Evolutionary conservation across 2,113 vertebrate species (phyloP), one percentile per base, ranked within the genome.

Genomic region (Centropristis striata): DNA sequence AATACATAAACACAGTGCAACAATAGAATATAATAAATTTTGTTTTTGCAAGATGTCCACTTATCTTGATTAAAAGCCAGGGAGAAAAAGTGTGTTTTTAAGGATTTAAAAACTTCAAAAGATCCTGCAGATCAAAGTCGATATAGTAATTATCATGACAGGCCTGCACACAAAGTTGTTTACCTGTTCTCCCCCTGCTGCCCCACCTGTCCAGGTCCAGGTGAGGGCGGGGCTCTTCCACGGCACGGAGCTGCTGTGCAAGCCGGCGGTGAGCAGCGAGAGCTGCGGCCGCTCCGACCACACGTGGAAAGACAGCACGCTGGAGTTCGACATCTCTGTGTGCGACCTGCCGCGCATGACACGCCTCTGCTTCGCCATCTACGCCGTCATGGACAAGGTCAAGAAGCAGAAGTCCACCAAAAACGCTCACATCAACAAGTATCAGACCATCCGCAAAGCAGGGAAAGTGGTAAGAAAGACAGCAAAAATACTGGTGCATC

Each of bases 171-270:
- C 16, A 27, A 1, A 14, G 16, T 18, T 16, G 28, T 21, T 32
- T 4, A 32, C 32, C 3, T 32, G 32, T 6, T 32, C 3, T 32
- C 3, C 32, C 32, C 3, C 32, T 32, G 32, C 32, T 32, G 32
- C 32, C 32, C 16, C 15, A 1, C 5, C 3, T 21, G 4, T 59
- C 6, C 83, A 99, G 98, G 96, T 99, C 88, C 97, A 98, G 78
- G 96, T 99, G 71, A 96, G 98, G 88, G 98, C 98, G 21, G 98
- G 98, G n/a, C 96, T 99, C 65, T 99, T 99, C 92, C 98, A 99
- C 14, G 98, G 98, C 73, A 97, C 97, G 0, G 98, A 99, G 90
- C 95, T 99, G 50, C 94, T 99, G 54, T 98, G 98, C 88, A 98
- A 99, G 92, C 95, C 98, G 0, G 72, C 94, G 0, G 96, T 98